Evolutionary conservation across 2,797 vertebrate species (phyloP).

Genomic region (Lycodopsis pacificus): DNA sequence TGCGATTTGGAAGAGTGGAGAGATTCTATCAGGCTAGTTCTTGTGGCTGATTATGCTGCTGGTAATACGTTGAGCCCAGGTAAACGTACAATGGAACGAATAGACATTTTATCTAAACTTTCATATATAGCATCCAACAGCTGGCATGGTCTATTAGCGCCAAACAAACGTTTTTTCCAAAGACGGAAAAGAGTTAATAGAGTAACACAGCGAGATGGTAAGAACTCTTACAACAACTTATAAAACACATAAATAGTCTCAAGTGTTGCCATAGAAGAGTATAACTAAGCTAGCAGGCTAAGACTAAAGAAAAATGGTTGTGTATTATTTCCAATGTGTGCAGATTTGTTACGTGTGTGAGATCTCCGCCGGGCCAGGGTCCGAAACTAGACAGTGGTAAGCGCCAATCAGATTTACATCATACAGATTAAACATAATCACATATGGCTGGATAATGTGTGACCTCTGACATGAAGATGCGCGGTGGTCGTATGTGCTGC

Average conservation of each 20-base stretch:
- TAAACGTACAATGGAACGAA: slow-evolving; percentile 69
- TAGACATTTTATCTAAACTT: slow-evolving; percentile 69
- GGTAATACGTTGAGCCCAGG: slow-evolving; percentile 75
- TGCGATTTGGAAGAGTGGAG: slow-evolving; percentile 77
- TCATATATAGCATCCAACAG: slow-evolving; percentile 54
- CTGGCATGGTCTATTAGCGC: slow-evolving; percentile 60
- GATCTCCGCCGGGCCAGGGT: no score
- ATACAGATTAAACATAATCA: no score
- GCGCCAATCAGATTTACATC: no score
- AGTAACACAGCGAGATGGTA: not conserved
- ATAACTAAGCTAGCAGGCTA: not conserved
- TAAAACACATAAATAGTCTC: not conserved
- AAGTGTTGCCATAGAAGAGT: not conserved
- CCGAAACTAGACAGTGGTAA: no score
- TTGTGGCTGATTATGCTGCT: slow-evolving; percentile 67
- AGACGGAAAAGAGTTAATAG: not conserved
- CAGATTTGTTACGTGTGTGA: no score
- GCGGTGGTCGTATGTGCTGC: no score
- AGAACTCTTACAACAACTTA: not conserved
- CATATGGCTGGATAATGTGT: no score
- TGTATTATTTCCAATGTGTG: not conserved
- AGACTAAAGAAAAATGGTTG: not conserved
- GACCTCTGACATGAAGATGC: no score
- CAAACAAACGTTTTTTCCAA: slow-evolving; percentile 59
- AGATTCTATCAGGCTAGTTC: slow-evolving; percentile 75